Percentiles rank a stretch among this genome's conserved stretches.
Conservation (phyloP, 2,797 vertebrate species). For the Leptodactylus fallax region DNA sequence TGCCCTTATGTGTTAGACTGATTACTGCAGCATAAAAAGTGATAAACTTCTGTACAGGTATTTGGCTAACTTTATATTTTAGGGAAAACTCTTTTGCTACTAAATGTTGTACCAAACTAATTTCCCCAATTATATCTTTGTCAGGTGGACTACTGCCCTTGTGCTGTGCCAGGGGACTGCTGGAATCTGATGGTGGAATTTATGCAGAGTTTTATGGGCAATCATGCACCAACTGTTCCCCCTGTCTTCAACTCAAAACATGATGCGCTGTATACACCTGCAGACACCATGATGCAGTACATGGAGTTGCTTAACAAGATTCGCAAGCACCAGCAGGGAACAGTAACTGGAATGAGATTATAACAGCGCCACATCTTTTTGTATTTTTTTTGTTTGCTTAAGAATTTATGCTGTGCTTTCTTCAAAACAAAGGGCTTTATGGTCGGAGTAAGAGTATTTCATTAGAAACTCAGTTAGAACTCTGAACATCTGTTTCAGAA, state of each 20-base stretch:
- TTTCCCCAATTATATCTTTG: background rate
- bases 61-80: background rate
- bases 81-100: background rate
- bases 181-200: constrained; percentile 97
- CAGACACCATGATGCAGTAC: constrained; percentile 95
- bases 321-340: constrained; percentile 90
- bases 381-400: background rate
- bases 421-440: background rate
- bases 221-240: constrained; percentile 84
- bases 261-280: constrained; percentile 84
- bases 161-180: constrained; percentile 94
- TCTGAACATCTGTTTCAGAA: background rate
- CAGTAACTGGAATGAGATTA: constrained; percentile 87
- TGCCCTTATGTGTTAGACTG: too few relatives aligned
- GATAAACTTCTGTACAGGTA: background rate
- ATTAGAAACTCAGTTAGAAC: background rate
- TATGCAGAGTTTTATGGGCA: constrained; percentile 92
- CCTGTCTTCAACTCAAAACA: constrained; percentile 86
- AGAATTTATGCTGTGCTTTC: background rate
- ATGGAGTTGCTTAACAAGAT: constrained; percentile 97
- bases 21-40: too few relatives aligned
- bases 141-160: constrained; percentile 95
- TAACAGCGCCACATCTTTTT: background rate
- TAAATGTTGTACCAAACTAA: too few relatives aligned
- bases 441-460: background rate